Base-by-base conservation (phyloP, 1,140 invertebrate species). In the Leucophenga varia region DNA sequence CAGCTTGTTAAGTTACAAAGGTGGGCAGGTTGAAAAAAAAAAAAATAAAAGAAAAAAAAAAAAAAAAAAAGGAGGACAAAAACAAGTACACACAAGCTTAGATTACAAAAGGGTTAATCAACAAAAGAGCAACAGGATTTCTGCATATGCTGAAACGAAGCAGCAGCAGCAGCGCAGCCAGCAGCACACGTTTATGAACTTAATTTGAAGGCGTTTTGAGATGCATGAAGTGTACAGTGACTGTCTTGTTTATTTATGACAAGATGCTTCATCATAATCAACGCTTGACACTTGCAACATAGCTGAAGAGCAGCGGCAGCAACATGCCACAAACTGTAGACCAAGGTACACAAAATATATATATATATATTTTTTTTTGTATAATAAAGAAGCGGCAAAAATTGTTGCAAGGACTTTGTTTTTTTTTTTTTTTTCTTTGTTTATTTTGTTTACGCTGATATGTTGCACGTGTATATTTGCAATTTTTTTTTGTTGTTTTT, bases 91-190 rank as follows among this genome's bases (percentile, higher is more conserved):
- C n/a, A 45, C 35, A 47, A 37, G 48, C 52, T 48, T 49, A 51
- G 55, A 61, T 64, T 61, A 64, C 55, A 65, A 61, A 64, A 65
- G 63, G 61, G 61, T 64, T 64, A 65, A 65, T 61, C 59, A 65
- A 55, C 59, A 56, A 34, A 45, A 37, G 39, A 34, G 31, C 9
- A 9, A 28, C 19, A 25, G 22, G 22, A 25, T 25, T 25, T 25
- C 22, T 25, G 22, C 22, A 25, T 25, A 25, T 25, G 22, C 5
- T 6, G 22, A 25, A 5, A 25, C 22, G 10, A n/a, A n/a, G 43
- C 35, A 57, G 46, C 47, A 51, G 44, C 39, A 54, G 34, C 36
- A 17, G 35, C 6, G 18, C 35, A 6, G 17, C 35, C 35, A 19
- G 14, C 32, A 37, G 35, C 16, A 14, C 31, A 9, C 8, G 35